Conservation (phyloP, 1,140 invertebrate species). For the Oedothorax gibbosus region DNA sequence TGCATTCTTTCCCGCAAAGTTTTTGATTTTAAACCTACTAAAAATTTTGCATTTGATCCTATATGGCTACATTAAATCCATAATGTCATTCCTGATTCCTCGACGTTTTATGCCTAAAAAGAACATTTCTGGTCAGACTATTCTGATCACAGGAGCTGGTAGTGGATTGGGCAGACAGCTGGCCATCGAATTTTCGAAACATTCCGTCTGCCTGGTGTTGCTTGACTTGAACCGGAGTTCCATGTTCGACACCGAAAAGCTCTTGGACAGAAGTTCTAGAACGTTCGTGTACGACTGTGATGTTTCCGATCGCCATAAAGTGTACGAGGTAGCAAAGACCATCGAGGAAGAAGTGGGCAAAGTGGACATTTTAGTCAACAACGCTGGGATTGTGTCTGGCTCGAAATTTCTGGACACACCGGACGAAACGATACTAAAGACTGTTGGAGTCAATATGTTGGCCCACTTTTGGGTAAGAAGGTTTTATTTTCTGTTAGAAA, state of each 20-base stretch:
- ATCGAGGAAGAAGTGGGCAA: slow-evolving; percentile 85
- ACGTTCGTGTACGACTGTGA: slow-evolving; percentile 77
- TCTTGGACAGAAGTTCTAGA: slow-evolving; percentile 77
- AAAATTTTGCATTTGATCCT: background rate
- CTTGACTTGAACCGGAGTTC: slow-evolving; percentile 91
- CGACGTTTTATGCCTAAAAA: slow-evolving; percentile 66
- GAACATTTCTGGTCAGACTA: slow-evolving; percentile 44
- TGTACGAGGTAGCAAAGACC: slow-evolving; percentile 82
- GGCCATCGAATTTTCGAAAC: slow-evolving; percentile 75
- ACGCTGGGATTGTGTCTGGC: slow-evolving; percentile 91
- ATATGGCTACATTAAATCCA: background rate
- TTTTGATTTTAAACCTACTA: background rate
- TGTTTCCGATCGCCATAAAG: slow-evolving; percentile 80
- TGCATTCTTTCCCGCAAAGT: background rate
- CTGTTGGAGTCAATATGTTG: slow-evolving; percentile 75
- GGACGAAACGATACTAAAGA: slow-evolving; percentile 76
- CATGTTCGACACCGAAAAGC: slow-evolving; percentile 80
- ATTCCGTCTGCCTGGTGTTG: slow-evolving; percentile 83
- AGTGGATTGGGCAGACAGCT: slow-evolving; percentile 63
- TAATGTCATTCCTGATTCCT: slow-evolving; percentile 69
- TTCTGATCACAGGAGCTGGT: slow-evolving; percentile 64
- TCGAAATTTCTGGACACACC: slow-evolving; percentile 83
- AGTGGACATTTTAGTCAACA: slow-evolving; percentile 90
- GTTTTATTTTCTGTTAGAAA: background rate
- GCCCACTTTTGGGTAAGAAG: slow-evolving; percentile 77